phyloP scores from a whole-genome alignment of 1,140 invertebrate genomes.

The Megalopta genalis region DNA sequence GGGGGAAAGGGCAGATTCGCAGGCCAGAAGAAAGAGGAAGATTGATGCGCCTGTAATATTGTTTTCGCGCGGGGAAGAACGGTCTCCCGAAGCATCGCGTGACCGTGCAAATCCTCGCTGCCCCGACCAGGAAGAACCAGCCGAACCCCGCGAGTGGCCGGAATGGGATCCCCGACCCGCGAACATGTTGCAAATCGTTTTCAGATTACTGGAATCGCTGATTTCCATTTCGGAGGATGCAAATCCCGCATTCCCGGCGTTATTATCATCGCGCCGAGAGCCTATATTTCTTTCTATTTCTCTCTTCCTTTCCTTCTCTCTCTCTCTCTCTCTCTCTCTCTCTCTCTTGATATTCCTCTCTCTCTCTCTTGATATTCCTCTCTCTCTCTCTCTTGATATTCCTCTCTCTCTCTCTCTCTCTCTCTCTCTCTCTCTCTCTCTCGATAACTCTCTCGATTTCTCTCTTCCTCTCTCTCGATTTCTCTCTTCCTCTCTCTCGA shows the following conservation, averaged over 20 bases:
- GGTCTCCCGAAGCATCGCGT: conserved; percentile 19
- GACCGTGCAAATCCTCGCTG: conserved; percentile 31
- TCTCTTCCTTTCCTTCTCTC: too few species aligned
- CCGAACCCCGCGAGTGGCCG: neutral
- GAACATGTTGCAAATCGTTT: conserved; percentile 10
- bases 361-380: too few species aligned
- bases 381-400: too few species aligned
- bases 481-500: too few species aligned
- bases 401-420: too few species aligned
- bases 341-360: too few species aligned
- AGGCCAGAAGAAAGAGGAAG: neutral
- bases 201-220: conserved; percentile 1
- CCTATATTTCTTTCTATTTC: too few species aligned
- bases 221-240: conserved; percentile 29
- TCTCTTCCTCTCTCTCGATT: too few species aligned
- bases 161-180: conserved; percentile 15
- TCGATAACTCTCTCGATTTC: too few species aligned
- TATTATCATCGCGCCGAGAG: neutral
- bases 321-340: too few species aligned
- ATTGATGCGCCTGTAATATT: neutral
- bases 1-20: neutral
- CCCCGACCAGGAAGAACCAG: conserved; percentile 10
- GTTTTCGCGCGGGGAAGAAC: neutral
- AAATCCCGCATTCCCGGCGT: too few species aligned
- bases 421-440: too few species aligned